Evolutionary conservation across 2,888 invertebrate genomes (phyloP).

Genomic region (Emmelina monodactyla): DNA sequence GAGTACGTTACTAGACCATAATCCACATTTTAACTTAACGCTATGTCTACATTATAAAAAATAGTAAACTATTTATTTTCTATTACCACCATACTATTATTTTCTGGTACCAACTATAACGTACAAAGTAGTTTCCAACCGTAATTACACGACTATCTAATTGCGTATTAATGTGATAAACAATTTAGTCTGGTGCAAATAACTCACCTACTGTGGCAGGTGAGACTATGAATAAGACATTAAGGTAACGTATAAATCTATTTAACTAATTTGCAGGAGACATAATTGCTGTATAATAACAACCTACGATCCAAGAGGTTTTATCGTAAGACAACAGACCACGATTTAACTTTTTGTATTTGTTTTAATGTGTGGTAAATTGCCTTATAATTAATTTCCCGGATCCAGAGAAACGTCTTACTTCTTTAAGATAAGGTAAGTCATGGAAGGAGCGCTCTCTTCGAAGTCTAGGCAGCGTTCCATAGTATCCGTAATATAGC

Average conservation of each 20-base stretch:
- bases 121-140: background rate
- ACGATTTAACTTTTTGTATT: too few relatives aligned
- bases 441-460: constrained; percentile 83
- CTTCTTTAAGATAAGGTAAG: constrained; percentile 79
- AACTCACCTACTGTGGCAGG: background rate
- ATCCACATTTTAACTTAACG: too few relatives aligned
- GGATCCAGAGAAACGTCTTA: constrained; percentile 64
- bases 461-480: constrained; percentile 75
- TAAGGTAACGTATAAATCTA: background rate
- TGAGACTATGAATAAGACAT: background rate
- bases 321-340: too few relatives aligned
- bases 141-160: background rate
- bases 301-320: too few relatives aligned
- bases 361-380: too few relatives aligned
- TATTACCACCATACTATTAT: too few relatives aligned
- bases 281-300: constrained; percentile 17
- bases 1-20: too few relatives aligned
- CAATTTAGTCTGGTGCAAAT: background rate
- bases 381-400: too few relatives aligned
- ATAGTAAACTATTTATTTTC: too few relatives aligned
- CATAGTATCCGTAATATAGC: constrained; percentile 75
- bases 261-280: constrained; percentile 18
- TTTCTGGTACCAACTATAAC: background rate
- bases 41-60: too few relatives aligned
- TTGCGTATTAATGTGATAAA: background rate